phyloP scores from a whole-genome alignment of 2,888 invertebrate species.

The Neoitamus cyanurus region DNA sequence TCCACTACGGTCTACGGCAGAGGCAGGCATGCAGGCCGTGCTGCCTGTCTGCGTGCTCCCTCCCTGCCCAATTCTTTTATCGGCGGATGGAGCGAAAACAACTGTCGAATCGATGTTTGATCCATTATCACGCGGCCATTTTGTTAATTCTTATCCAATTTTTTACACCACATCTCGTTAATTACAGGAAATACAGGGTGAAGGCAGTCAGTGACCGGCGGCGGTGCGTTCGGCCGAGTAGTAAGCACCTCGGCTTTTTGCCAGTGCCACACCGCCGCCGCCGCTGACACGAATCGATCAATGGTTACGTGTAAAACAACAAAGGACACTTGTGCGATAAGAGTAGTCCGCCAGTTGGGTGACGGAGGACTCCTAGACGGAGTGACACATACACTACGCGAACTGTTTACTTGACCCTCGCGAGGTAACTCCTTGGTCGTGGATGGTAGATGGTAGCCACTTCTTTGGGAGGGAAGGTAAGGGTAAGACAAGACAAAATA shows the following conservation, averaged over 20 bases:
- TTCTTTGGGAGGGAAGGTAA: not conserved
- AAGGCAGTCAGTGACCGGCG: not conserved
- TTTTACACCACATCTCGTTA: conserved; percentile 44
- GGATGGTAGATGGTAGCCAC: not conserved
- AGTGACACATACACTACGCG: conserved; percentile 5
- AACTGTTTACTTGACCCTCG: not conserved
- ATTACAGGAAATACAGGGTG: conserved; percentile 39
- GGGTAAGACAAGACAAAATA: not conserved
- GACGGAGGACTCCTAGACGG: not conserved
- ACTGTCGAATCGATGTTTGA: conserved; percentile 42
- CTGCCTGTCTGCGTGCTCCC: not conserved
- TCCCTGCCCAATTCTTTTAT: not conserved
- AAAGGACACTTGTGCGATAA: conserved; percentile 18
- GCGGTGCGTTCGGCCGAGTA: not conserved
- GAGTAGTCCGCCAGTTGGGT: conserved; percentile 1
- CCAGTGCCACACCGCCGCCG: not conserved
- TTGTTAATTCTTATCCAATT: conserved; percentile 45
- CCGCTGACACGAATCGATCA: conserved; percentile 19
- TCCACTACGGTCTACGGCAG: not conserved
- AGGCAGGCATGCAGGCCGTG: not conserved
- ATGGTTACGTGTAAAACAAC: not conserved
- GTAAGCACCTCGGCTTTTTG: not conserved
- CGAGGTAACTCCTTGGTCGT: not conserved
- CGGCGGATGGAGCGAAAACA: conserved; percentile 30
- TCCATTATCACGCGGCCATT: conserved; percentile 42